phyloP scores from a whole-genome alignment of 1,140 invertebrate genomes.

The Bombus haemorrhoidalis region DNA sequence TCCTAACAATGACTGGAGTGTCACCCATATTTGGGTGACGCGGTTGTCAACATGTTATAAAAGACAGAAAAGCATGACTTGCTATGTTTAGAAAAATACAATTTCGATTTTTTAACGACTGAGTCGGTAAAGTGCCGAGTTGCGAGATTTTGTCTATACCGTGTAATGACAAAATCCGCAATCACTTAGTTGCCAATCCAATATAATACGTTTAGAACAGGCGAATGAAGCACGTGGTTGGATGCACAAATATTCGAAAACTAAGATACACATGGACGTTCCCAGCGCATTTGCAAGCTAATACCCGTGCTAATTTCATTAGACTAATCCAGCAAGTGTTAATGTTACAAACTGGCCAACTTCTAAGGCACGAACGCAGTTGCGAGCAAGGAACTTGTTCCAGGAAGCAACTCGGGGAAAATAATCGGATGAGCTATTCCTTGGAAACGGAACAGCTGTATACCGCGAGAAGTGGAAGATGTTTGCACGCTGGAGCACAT shows the following conservation, averaged over 20 bases:
- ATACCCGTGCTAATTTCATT: constrained; percentile 29
- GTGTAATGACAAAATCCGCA: no score
- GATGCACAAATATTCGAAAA: background rate
- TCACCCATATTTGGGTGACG: no score
- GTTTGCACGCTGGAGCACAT: background rate
- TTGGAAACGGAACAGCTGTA: background rate
- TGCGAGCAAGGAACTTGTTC: background rate
- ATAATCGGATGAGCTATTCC: constrained; percentile 32
- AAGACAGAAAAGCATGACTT: no score
- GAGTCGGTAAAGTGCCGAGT: no score
- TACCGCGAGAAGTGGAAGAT: background rate
- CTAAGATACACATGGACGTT: no score
- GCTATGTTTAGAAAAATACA: no score
- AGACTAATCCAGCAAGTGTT: background rate
- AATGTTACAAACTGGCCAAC: constrained; percentile 2
- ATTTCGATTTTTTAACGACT: no score
- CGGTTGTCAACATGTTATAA: accelerated
- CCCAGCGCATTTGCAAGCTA: background rate
- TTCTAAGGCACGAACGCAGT: constrained; percentile 12
- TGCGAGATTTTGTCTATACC: no score
- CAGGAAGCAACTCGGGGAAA: background rate
- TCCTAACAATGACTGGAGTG: no score
- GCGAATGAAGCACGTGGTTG: background rate
- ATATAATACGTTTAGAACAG: background rate
- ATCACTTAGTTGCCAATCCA: no score